Base-by-base conservation (phyloP, 2,888 invertebrate species). In the Darwinula stevensoni region DNA sequence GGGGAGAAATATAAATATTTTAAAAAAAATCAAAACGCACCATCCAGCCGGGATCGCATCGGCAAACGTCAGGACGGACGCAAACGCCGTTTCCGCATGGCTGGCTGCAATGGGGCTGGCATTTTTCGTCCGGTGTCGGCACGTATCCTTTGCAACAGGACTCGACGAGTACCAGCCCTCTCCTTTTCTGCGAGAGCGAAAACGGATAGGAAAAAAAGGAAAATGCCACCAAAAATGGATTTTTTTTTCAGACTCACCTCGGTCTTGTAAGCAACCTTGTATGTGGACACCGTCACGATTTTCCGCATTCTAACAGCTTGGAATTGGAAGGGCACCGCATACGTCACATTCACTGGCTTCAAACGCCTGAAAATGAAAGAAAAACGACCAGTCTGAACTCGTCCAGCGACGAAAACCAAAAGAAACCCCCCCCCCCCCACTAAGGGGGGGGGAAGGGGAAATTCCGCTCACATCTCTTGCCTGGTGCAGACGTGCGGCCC, bases 1-100 rank as follows among this genome's bases (percentile, higher is more conserved):
- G 14, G 17, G 16, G n/a, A n/a, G 9, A 18, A 22, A 15, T 13
- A 5, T 29, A 14, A n/a, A n/a, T 27, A 13, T 17, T 63, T 76
- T 68, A 57, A 84, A 82, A 72, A 51, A 75, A 67, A 54, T 75
- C 69, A 53, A 84, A 84, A n/a, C 73, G 72, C 34, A 84, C 84
- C 31, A 78, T 80, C 47, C 67, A 84, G 36, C 80, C 80, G 39
- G 69, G 65, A 38, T 67, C 67, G 46, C 84, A 84, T 45, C 74
- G 66, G 50, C 84, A 84, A 34, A 63, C 62, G 43, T 82, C 70
- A 0, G 84, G 82, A 17, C 69, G 71, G 15, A 69, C 55, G 46
- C 84, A 84, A 26, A 61, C 62, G 16, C 84, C 84, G 51, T 76
- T 69, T 22, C 69, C 57, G 47, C 82, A 80, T 34, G 65, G 58